Evolutionary conservation across 1,140 invertebrate genomes (phyloP).

Genomic region (Neodiprion lecontei): DNA sequence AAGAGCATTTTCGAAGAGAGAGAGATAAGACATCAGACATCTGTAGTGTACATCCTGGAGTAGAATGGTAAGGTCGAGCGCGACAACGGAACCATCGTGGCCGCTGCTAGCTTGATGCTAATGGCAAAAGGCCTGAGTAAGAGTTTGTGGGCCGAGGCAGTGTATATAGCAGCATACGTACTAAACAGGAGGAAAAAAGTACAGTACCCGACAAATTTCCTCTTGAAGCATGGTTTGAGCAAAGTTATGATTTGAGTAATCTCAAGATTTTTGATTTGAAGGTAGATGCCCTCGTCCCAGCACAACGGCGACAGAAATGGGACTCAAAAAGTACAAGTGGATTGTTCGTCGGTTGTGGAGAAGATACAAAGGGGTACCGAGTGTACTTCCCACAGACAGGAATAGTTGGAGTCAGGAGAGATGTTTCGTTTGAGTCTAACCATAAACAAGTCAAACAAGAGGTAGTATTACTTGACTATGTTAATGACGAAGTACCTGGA

Average conservation of each 20-base stretch:
- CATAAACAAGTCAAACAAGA: no score
- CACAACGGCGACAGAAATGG: constrained; percentile 36
- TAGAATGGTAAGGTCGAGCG: background rate
- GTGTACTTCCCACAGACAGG: constrained; percentile 3
- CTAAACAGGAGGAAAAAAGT: constrained; percentile 45
- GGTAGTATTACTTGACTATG: no score
- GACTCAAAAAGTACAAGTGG: constrained; percentile 35
- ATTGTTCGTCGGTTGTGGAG: constrained; percentile 35
- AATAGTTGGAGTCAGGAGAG: no score
- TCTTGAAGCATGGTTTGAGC: constrained; percentile 25
- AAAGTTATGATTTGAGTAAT: constrained; percentile 10
- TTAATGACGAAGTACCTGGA: no score
- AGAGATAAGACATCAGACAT: constrained; percentile 4
- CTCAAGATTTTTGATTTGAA: constrained; percentile 28
- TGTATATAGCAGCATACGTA: constrained; percentile 21
- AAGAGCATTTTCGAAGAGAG: background rate
- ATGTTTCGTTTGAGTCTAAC: no score
- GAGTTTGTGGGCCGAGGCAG: constrained; percentile 26
- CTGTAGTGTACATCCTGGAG: background rate
- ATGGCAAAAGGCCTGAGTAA: background rate
- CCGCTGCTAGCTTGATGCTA: constrained; percentile 7
- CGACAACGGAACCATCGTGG: constrained; percentile 9
- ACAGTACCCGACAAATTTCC: constrained; percentile 32
- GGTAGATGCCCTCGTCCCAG: constrained; percentile 37
- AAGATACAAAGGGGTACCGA: background rate